Percentiles rank a stretch among this genome's conserved stretches.
Conservation (phyloP, 2,797 vertebrate genomes). For the Pipistrellus kuhlii region DNA sequence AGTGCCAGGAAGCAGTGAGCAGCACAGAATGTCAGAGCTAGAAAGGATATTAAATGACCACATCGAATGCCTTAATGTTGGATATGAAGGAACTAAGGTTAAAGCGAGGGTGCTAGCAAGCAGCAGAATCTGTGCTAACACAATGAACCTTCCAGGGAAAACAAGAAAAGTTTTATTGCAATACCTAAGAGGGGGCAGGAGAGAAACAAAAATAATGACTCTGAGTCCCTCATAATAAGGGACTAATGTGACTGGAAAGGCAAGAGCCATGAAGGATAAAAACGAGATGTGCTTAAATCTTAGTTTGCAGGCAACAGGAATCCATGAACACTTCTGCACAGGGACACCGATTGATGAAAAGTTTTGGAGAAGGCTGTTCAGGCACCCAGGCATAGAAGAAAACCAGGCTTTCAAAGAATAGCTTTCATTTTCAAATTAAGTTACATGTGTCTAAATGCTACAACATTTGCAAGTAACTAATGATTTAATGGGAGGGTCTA, state of each 20-base stretch:
- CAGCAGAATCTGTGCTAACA: not conserved
- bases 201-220: not conserved
- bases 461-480: conserved; percentile 6
- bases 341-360: not conserved
- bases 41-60: not conserved
- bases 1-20: not conserved
- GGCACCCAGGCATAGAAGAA: not conserved
- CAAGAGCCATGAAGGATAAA: not conserved
- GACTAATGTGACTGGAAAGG: not conserved
- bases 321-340: not conserved
- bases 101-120: not conserved
- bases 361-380: not conserved
- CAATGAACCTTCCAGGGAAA: not conserved
- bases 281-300: not conserved
- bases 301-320: not conserved
- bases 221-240: not conserved
- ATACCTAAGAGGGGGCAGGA: not conserved
- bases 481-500: not conserved
- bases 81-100: not conserved
- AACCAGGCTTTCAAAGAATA: not conserved
- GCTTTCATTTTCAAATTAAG: conserved; percentile 33
- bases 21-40: not conserved
- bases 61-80: not conserved
- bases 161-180: not conserved
- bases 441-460: not conserved